Percentiles rank a stretch among this genome's conserved stretches.
phyloP scores from a whole-genome alignment of 2,888 invertebrate genomes.

The Lycophotia porphyrea region DNA sequence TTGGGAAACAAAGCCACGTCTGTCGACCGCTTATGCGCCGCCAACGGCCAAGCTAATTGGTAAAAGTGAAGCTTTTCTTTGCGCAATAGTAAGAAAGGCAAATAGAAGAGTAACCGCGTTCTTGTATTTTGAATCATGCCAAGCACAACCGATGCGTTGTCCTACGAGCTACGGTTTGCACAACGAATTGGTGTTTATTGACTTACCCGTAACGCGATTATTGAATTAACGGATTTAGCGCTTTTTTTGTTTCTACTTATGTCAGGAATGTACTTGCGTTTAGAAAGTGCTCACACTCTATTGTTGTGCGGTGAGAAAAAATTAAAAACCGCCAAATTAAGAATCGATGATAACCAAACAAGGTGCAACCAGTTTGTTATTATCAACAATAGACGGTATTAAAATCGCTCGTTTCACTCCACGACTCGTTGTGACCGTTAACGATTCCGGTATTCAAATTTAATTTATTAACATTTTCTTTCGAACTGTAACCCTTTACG shows the following conservation, averaged over 20 bases:
- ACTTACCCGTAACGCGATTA: slow-evolving; percentile 55
- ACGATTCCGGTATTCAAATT: slow-evolving; percentile 84
- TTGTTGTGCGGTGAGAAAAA: slow-evolving; percentile 34
- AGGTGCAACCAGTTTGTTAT: slow-evolving; percentile 55
- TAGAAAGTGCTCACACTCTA: slow-evolving; percentile 69
- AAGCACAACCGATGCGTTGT: slow-evolving; percentile 43
- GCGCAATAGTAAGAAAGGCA: slow-evolving; percentile 81
- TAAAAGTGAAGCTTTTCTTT: slow-evolving; percentile 88
- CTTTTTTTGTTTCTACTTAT: slow-evolving; percentile 57
- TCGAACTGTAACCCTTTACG: slow-evolving; percentile 74
- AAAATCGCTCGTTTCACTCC: slow-evolving; percentile 56
- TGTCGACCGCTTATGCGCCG: slow-evolving; percentile 79
- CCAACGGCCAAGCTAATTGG: slow-evolving; percentile 83
- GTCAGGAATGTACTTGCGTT: slow-evolving; percentile 63
- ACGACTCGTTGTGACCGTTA: slow-evolving; percentile 77
- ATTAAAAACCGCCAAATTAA: slow-evolving; percentile 45
- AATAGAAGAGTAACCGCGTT: slow-evolving; percentile 80
- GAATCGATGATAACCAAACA: slow-evolving; percentile 45
- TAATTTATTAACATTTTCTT: slow-evolving; percentile 83
- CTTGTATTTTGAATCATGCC: slow-evolving; percentile 77
- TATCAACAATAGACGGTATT: slow-evolving; percentile 52
- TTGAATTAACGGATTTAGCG: slow-evolving; percentile 68
- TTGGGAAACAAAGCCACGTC: slow-evolving; percentile 83
- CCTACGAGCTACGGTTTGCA: slow-evolving; percentile 67
- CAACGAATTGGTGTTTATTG: slow-evolving; percentile 68